Evolutionary conservation across 2,797 vertebrate species (phyloP).

Genomic region (Chromobotia macracanthus): DNA sequence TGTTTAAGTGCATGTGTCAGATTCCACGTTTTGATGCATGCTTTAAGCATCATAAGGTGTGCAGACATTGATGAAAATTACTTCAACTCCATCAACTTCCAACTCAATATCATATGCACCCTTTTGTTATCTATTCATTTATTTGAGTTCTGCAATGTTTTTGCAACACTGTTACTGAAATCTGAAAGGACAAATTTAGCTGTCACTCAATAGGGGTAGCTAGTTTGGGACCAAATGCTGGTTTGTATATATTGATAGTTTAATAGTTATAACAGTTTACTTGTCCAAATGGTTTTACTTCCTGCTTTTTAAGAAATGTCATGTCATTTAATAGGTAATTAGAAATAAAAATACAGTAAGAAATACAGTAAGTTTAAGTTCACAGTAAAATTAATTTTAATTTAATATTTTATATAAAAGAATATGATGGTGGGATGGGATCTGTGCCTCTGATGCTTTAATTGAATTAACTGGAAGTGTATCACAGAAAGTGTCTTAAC

Average conservation of each 20-base stretch:
- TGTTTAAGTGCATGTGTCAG: slow-evolving; percentile 15
- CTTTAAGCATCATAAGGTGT: background rate
- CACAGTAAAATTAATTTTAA: no score
- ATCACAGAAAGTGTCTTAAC: background rate
- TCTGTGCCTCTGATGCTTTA: background rate
- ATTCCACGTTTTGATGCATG: background rate
- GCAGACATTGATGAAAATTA: background rate
- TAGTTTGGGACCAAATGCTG: background rate
- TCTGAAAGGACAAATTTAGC: background rate
- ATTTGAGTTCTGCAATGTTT: background rate
- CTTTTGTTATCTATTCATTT: background rate
- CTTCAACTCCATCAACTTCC: no score
- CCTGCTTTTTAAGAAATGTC: background rate
- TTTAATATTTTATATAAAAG: no score
- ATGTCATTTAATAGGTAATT: no score
- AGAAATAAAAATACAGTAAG: no score
- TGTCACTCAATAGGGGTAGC: background rate
- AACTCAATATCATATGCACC: no score
- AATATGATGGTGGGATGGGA: background rate
- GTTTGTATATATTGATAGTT: background rate
- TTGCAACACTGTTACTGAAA: background rate
- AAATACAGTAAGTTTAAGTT: no score
- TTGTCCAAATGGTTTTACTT: background rate
- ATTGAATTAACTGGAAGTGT: background rate
- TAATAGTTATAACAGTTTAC: no score